phyloP scores from a whole-genome alignment of 1,140 invertebrate species.

The Diplogasteroides magnus region DNA sequence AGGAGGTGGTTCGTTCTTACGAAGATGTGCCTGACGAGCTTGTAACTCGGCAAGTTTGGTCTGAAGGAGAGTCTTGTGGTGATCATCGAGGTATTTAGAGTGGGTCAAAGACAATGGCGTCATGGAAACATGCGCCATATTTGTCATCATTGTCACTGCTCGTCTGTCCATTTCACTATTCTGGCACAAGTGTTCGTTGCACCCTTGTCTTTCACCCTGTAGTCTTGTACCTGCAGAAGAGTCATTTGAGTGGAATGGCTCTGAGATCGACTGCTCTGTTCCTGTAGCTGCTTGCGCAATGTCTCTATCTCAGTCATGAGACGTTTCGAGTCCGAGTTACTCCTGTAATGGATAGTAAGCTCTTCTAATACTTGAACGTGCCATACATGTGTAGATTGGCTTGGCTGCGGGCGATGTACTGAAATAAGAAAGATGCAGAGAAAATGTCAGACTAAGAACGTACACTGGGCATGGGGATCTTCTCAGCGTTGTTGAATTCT shows the following conservation, averaged over 20 bases:
- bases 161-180: neutral
- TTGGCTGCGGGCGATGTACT: neutral
- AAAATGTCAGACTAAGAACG: conserved; percentile 12
- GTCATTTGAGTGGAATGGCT: conserved; percentile 21
- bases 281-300: conserved; percentile 27
- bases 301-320: conserved; percentile 27
- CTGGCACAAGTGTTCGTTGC: too few species aligned
- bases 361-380: neutral
- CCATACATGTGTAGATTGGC: neutral
- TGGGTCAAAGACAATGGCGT: neutral
- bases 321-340: conserved; percentile 9
- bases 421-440: conserved; percentile 15
- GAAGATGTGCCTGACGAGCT: conserved; percentile 20
- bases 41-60: conserved; percentile 23
- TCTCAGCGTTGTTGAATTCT: conserved; percentile 22
- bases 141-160: neutral
- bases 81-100: neutral
- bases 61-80: neutral
- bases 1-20: conserved; percentile 21
- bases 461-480: conserved; percentile 14
- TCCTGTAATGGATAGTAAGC: conserved; percentile 1
- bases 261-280: conserved; percentile 21
- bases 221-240: conserved; percentile 8
- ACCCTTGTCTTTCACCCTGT: neutral
- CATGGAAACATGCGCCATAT: too few species aligned